Evolutionary conservation across 2,888 invertebrate species (phyloP).

Genomic region (Epirrita christyi): DNA sequence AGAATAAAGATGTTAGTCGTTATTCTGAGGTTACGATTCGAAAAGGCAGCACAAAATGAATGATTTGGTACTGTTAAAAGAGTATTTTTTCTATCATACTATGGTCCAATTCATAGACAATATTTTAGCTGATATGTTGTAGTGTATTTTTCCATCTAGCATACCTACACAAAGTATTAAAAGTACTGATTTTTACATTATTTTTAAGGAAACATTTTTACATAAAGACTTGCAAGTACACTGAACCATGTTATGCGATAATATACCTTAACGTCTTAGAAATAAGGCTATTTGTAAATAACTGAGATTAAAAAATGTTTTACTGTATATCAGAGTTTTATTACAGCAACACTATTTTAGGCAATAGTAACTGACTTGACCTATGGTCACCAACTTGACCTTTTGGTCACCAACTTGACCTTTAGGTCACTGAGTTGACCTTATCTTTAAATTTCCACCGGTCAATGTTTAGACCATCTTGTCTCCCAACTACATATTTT

Average conservation of each 20-base stretch:
- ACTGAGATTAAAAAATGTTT: constrained; percentile 35
- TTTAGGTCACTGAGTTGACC: background rate
- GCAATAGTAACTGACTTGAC: background rate
- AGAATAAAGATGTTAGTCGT: too few species aligned
- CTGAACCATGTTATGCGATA: constrained; percentile 23
- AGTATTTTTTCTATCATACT: too few species aligned
- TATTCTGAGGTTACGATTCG: too few species aligned
- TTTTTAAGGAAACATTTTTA: constrained; percentile 16
- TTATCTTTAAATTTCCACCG: too few species aligned
- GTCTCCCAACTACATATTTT: too few species aligned
- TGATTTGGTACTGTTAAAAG: too few species aligned
- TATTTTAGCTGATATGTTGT: background rate
- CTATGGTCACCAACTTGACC: background rate
- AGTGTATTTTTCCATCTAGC: too few species aligned
- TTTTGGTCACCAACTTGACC: background rate
- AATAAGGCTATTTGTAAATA: constrained; percentile 31
- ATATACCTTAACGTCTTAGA: constrained; percentile 19
- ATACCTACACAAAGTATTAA: constrained; percentile 32
- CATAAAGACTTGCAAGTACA: constrained; percentile 27
- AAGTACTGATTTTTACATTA: constrained; percentile 35
- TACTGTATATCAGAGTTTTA: constrained; percentile 23
- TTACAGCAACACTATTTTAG: background rate
- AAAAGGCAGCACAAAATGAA: too few species aligned
- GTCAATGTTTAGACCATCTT: too few species aligned
- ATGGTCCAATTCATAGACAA: too few species aligned